Evolutionary conservation across 2,888 invertebrate genomes (phyloP).

Genomic region (Brachyptera risi): DNA sequence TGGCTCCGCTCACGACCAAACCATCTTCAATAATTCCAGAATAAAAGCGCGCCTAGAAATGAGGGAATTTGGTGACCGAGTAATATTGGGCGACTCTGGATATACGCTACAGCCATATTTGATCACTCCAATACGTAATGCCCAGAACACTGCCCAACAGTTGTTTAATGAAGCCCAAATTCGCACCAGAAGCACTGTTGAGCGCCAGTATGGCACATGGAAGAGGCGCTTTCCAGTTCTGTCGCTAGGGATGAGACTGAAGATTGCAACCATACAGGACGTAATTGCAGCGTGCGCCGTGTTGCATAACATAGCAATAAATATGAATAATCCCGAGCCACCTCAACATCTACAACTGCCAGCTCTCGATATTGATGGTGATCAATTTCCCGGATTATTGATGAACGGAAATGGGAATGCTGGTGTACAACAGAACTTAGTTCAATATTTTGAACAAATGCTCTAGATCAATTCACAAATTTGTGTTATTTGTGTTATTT

Average conservation of each 20-base stretch:
- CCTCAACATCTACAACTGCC: slow-evolving; percentile 11
- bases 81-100: slow-evolving; percentile 26
- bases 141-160: slow-evolving; percentile 7
- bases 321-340: slow-evolving; percentile 8
- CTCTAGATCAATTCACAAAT: too few relatives aligned
- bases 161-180: slow-evolving; percentile 19
- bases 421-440: too few relatives aligned
- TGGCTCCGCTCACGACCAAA: slow-evolving; percentile 23
- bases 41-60: slow-evolving; percentile 19
- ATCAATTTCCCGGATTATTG: not conserved
- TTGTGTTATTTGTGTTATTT: too few relatives aligned
- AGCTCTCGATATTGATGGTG: not conserved
- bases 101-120: not conserved
- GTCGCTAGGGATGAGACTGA: slow-evolving; percentile 11
- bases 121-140: slow-evolving; percentile 18
- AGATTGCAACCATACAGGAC: slow-evolving; percentile 1
- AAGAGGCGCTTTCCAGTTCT: slow-evolving; percentile 25
- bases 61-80: too few relatives aligned
- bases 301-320: slow-evolving; percentile 24
- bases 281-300: too few relatives aligned
- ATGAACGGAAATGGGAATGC: too few relatives aligned
- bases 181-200: slow-evolving; percentile 10
- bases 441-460: too few relatives aligned
- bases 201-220: slow-evolving; percentile 21
- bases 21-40: slow-evolving; percentile 21